phyloP scores from a whole-genome alignment of 2,888 invertebrate species.

The Calliopum simillimum region DNA sequence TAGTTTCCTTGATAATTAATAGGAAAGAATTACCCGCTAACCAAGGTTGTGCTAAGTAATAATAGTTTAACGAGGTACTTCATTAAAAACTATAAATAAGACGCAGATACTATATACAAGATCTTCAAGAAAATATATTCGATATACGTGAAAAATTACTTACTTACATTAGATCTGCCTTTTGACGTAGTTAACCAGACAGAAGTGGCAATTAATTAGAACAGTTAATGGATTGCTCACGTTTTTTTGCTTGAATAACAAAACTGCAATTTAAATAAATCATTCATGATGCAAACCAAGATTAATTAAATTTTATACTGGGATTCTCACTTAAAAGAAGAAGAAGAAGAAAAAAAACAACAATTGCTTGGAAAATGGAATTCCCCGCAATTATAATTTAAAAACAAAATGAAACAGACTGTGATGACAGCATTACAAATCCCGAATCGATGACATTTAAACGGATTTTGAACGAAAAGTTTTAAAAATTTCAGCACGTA shows the following conservation, averaged over 20 bases:
- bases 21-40: too few species aligned
- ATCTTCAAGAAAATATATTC: too few species aligned
- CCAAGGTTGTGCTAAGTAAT: too few species aligned
- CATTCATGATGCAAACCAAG: background rate
- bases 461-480: slow-evolving; percentile 26
- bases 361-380: slow-evolving; percentile 33
- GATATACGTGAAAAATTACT: too few species aligned
- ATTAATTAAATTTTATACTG: background rate
- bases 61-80: too few species aligned
- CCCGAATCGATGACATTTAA: slow-evolving; percentile 14
- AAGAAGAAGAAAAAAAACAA: slow-evolving; percentile 2
- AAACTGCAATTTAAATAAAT: slow-evolving; percentile 7
- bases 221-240: background rate
- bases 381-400: slow-evolving; percentile 37
- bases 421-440: slow-evolving; percentile 3
- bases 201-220: background rate
- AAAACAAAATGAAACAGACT: background rate
- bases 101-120: too few species aligned
- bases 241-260: background rate
- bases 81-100: too few species aligned
- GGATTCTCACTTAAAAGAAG: background rate
- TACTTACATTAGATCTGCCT: too few species aligned
- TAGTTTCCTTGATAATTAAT: too few species aligned
- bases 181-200: too few species aligned
- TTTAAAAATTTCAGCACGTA: slow-evolving; percentile 43